Evolutionary conservation across 1,140 invertebrate genomes (phyloP).

Genomic region (Drosophila pectinifera): DNA sequence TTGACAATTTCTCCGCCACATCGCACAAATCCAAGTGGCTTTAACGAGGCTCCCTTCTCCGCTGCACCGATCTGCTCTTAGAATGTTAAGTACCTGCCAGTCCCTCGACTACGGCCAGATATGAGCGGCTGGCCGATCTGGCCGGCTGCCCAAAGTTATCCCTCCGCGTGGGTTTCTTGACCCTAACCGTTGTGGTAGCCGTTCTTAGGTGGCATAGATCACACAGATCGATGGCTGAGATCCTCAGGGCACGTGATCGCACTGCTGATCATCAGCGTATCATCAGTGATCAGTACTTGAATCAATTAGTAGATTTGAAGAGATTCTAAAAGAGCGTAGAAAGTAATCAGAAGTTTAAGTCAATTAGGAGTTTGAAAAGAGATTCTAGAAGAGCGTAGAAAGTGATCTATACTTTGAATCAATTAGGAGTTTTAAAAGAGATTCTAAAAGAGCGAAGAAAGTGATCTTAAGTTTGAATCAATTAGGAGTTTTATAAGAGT

Average conservation of each 20-base stretch:
- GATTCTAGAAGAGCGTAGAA: no score
- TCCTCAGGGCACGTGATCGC: constrained; percentile 29
- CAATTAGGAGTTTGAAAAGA: not conserved
- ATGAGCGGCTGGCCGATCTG: constrained; percentile 21
- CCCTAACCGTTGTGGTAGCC: constrained; percentile 8
- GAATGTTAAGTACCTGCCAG: constrained; percentile 71
- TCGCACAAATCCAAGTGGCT: constrained; percentile 38
- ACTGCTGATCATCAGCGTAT: constrained; percentile 22
- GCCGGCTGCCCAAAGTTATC: constrained; percentile 40
- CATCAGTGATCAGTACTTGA: not conserved
- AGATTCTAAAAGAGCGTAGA: not conserved
- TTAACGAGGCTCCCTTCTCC: constrained; percentile 34
- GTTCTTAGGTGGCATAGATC: constrained; percentile 9
- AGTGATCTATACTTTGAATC: not conserved
- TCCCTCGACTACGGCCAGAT: not conserved
- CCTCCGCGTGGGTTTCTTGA: constrained; percentile 23
- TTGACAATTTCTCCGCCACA: constrained; percentile 74
- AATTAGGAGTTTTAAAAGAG: not conserved
- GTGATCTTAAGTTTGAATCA: not conserved
- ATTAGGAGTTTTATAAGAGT: not conserved
- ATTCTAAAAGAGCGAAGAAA: no score
- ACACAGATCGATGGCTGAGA: constrained; percentile 21
- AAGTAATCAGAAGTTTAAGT: no score
- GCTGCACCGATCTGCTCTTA: constrained; percentile 64
- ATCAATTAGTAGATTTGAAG: not conserved